phyloP scores from a whole-genome alignment of 2,888 invertebrate species.

The Pyralis farinalis region DNA sequence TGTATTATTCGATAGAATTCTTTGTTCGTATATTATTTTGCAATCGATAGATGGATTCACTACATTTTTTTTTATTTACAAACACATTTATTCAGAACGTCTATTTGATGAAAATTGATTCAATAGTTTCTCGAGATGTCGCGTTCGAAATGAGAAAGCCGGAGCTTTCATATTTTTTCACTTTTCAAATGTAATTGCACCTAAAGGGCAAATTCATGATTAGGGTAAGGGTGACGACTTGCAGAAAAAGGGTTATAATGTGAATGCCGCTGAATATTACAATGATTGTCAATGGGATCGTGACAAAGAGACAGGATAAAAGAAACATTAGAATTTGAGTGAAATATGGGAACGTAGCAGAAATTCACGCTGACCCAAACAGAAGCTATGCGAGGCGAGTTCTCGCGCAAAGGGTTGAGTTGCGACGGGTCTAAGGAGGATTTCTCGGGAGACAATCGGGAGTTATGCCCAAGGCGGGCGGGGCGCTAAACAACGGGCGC shows the following conservation, averaged over 20 bases:
- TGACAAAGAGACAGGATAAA: constrained; percentile 37
- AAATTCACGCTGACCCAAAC: constrained; percentile 80
- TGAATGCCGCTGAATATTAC: background rate
- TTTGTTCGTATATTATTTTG: no score
- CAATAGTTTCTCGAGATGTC: no score
- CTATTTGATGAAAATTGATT: no score
- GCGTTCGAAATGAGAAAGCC: no score
- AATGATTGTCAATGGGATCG: constrained; percentile 1
- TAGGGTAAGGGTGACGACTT: background rate
- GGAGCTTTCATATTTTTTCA: no score
- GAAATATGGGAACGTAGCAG: constrained; percentile 55
- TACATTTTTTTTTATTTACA: no score
- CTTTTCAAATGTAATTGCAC: no score
- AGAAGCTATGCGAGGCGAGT: constrained; percentile 72
- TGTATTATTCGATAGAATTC: no score
- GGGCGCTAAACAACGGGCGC: constrained; percentile 80
- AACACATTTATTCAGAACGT: no score
- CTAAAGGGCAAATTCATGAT: no score
- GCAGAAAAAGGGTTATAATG: background rate
- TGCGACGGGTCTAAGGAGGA: constrained; percentile 75
- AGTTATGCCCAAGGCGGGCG: constrained; percentile 80
- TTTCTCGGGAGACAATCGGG: constrained; percentile 79
- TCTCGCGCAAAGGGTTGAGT: constrained; percentile 74
- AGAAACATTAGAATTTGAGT: constrained; percentile 53
- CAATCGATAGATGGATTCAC: no score